Conservation (phyloP, 1,140 invertebrate species). For the Drosophila bocqueti region DNA sequence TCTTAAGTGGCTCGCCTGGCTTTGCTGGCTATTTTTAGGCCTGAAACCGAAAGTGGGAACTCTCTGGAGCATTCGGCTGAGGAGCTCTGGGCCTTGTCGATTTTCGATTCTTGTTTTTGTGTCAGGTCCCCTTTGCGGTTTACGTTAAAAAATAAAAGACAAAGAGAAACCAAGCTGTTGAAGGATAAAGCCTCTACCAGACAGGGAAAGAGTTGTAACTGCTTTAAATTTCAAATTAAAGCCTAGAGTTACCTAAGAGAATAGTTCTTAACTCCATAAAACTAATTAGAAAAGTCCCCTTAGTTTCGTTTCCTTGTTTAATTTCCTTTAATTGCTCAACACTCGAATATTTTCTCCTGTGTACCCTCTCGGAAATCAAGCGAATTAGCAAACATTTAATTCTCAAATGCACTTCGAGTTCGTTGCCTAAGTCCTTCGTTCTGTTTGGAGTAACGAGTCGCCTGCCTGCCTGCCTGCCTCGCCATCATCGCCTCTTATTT, state of each 20-base stretch:
- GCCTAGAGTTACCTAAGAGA: not conserved
- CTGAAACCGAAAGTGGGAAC: conserved; percentile 77
- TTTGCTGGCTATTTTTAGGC: conserved; percentile 71
- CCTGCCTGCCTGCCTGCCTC: conserved; percentile 10
- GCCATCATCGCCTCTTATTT: conserved; percentile 24
- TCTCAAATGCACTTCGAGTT: conserved; percentile 69
- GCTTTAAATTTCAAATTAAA: not conserved
- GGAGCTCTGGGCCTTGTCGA: conserved; percentile 19
- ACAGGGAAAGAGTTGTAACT: not conserved
- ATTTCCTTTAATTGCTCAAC: conserved; percentile 7
- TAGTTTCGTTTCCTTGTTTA: not conserved
- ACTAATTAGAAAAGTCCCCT: not conserved
- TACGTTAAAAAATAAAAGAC: not conserved
- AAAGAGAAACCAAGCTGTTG: not conserved
- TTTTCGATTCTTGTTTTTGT: conserved; percentile 23
- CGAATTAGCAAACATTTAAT: conserved; percentile 79
- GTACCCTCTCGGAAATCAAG: conserved; percentile 53
- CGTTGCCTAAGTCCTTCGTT: conserved; percentile 77
- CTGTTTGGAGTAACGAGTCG: conserved; percentile 26
- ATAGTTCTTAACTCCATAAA: not conserved
- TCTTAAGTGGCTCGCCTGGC: conserved; percentile 55
- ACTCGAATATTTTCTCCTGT: conserved; percentile 37
- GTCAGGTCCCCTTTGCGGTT: conserved; percentile 37
- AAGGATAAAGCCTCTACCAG: conserved; percentile 7
- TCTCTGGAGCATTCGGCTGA: conserved; percentile 64